These are phyloP conservation scores for Nomada fabriciana DNA, from an alignment of 2,888 invertebrate genomes.

Conservation along the genomic window DNA sequence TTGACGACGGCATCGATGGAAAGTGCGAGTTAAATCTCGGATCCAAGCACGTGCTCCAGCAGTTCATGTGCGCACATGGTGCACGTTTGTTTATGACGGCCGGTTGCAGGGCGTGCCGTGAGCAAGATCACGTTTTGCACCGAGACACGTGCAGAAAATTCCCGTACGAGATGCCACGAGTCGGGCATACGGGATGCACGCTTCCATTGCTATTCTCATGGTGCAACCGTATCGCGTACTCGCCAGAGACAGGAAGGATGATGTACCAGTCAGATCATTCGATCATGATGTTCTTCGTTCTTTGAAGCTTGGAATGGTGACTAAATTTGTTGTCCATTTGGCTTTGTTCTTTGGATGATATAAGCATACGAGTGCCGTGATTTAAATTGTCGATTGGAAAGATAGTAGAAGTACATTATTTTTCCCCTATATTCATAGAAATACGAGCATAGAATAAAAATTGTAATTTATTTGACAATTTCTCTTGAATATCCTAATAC, in stretches of 20 bases:
- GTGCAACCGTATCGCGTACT: background rate
- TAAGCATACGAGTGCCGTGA: too few species aligned
- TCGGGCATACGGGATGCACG: conserved; percentile 37
- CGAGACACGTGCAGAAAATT: conserved; percentile 63
- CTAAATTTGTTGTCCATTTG: too few species aligned
- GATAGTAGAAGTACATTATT: too few species aligned
- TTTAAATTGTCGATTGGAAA: too few species aligned
- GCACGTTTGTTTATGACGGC: conserved; percentile 29
- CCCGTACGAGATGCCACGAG: conserved; percentile 37
- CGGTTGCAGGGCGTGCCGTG: conserved; percentile 39
- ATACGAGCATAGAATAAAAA: too few species aligned
- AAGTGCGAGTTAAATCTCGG: conserved; percentile 12
- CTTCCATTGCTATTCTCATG: conserved; percentile 20
- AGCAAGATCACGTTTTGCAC: conserved; percentile 50
- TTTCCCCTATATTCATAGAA: too few species aligned
- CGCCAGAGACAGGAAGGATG: background rate
- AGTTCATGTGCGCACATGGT: conserved; percentile 7
- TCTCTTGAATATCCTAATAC: too few species aligned
- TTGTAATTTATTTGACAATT: too few species aligned
- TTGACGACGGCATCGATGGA: background rate
- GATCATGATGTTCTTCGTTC: background rate
- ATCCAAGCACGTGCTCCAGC: conserved; percentile 37
- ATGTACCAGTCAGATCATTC: background rate
- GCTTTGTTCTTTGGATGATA: too few species aligned
- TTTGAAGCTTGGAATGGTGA: background rate